Percentiles rank a stretch among this genome's conserved stretches.
These are phyloP conservation scores for Gnatocerus cornutus DNA, from an alignment of 2,888 invertebrate genomes.

Conservation along the genomic window DNA sequence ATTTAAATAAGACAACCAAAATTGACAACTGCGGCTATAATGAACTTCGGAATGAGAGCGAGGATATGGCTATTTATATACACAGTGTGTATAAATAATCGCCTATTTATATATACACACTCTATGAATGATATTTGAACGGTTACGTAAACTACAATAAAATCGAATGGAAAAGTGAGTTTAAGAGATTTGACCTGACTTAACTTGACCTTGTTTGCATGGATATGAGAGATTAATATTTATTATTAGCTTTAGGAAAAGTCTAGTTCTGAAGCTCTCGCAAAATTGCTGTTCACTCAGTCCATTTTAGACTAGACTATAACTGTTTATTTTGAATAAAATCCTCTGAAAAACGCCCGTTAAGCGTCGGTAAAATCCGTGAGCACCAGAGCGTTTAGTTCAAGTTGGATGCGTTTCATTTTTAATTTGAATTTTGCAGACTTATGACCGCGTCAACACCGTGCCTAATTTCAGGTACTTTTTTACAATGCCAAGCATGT, in stretches of 20 bases:
- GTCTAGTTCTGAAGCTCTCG: too few species aligned
- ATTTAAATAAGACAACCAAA: background rate
- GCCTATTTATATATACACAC: background rate
- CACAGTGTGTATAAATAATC: slow-evolving; percentile 1
- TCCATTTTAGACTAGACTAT: background rate
- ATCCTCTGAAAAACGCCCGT: slow-evolving; percentile 16
- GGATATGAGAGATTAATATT: background rate
- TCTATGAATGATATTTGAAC: background rate
- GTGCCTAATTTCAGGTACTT: slow-evolving; percentile 3
- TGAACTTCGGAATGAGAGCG: slow-evolving; percentile 1
- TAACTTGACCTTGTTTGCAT: background rate
- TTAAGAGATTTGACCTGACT: background rate
- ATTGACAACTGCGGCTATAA: background rate
- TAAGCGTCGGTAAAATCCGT: slow-evolving; percentile 7
- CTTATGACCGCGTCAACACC: slow-evolving; percentile 10
- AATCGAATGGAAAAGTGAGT: background rate
- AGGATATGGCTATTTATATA: background rate
- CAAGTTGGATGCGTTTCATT: slow-evolving; percentile 26
- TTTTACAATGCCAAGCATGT: slow-evolving; percentile 2
- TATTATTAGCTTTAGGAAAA: background rate
- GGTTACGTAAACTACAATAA: background rate
- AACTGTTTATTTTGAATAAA: background rate
- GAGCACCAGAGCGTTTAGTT: slow-evolving; percentile 29
- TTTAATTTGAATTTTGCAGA: slow-evolving; percentile 34
- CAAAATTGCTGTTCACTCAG: too few species aligned